Evolutionary conservation across 1,140 invertebrate genomes (phyloP).

Genomic region (Reticulitermes speratus): DNA sequence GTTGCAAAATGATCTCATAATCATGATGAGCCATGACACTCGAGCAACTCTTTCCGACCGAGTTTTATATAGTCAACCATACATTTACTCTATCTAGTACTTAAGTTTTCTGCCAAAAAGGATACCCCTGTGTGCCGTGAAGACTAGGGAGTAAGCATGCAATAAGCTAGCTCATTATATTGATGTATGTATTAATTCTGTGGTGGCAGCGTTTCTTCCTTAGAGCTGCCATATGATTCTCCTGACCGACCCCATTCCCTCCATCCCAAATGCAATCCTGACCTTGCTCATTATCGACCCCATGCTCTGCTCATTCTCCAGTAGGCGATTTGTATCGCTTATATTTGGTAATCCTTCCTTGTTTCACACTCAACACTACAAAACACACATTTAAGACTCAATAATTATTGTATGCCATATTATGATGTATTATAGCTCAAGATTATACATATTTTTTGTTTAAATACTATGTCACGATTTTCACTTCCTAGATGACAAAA

Average conservation of each 20-base stretch:
- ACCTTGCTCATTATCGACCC: slow-evolving; percentile 20
- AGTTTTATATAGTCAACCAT: slow-evolving; percentile 30
- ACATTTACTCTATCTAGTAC: slow-evolving; percentile 34
- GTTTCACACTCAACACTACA: slow-evolving; percentile 18
- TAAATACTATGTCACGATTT: slow-evolving; percentile 18
- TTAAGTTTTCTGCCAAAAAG: slow-evolving; percentile 35
- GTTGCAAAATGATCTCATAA: slow-evolving; percentile 36
- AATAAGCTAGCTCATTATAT: slow-evolving; percentile 35
- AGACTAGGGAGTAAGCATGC: slow-evolving; percentile 26
- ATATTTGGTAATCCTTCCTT: slow-evolving; percentile 8
- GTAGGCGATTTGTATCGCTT: not conserved
- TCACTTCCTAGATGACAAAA: slow-evolving; percentile 28
- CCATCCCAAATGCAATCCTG: not conserved
- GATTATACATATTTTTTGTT: slow-evolving; percentile 28
- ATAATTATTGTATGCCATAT: slow-evolving; percentile 20
- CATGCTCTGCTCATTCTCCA: slow-evolving; percentile 21
- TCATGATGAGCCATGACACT: slow-evolving; percentile 17
- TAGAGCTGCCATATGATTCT: not conserved
- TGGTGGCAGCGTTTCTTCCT: slow-evolving; percentile 28
- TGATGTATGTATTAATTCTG: slow-evolving; percentile 32
- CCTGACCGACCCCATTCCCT: not conserved
- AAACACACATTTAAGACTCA: slow-evolving; percentile 27
- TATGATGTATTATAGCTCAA: slow-evolving; percentile 30
- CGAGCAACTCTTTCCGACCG: slow-evolving; percentile 21
- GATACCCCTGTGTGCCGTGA: slow-evolving; percentile 32